Evolutionary conservation across 1,140 invertebrate species (phyloP).

Genomic region (Nixonia krombeini): DNA sequence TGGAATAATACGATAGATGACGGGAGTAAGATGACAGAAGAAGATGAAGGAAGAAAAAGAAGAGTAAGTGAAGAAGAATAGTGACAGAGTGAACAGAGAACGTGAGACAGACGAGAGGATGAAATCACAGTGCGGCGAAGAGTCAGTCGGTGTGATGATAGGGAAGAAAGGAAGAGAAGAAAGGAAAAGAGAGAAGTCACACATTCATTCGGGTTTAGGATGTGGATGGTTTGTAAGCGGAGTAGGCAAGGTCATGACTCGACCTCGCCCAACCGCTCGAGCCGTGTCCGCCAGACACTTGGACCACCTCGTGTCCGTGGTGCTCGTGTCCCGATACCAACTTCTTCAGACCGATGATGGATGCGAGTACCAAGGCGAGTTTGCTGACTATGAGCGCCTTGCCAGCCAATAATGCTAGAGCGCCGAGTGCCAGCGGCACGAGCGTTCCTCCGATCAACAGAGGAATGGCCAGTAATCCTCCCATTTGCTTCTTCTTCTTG

Average conservation of each 20-base stretch:
- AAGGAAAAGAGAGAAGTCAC: not conserved
- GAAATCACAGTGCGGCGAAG: constrained; percentile 42
- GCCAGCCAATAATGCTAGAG: constrained; percentile 83
- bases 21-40: constrained; percentile 42
- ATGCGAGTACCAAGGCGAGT: constrained; percentile 83
- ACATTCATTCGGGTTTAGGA: constrained; percentile 48
- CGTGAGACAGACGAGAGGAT: constrained; percentile 6
- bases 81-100: constrained; percentile 18
- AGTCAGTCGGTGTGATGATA: constrained; percentile 35
- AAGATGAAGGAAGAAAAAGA: no score
- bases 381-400: constrained; percentile 89
- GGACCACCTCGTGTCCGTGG: constrained; percentile 79
- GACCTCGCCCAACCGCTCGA: constrained; percentile 68
- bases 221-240: constrained; percentile 65
- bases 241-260: constrained; percentile 66
- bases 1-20: constrained; percentile 38
- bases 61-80: constrained; percentile 24
- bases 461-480: constrained; percentile 81
- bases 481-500: constrained; percentile 78
- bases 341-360: constrained; percentile 87
- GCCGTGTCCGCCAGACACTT: constrained; percentile 78
- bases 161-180: constrained; percentile 17
- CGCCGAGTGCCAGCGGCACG: constrained; percentile 84
- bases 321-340: constrained; percentile 77
- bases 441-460: constrained; percentile 83